Evolutionary conservation across 2,888 invertebrate species (phyloP), one percentile per base, ranked within the genome.

Genomic region (Harpalus rubripes): DNA sequence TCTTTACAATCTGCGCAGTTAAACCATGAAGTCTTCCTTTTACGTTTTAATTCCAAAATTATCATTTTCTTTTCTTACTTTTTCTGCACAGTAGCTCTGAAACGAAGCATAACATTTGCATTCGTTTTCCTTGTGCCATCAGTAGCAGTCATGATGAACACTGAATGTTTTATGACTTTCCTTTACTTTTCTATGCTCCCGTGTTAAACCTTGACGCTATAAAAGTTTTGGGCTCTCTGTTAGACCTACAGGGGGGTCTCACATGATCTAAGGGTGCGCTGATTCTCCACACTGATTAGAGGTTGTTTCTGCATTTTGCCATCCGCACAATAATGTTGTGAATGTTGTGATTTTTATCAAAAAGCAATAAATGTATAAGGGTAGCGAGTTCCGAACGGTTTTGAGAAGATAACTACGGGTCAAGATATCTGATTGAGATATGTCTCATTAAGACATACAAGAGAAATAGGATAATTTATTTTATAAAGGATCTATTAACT

Each of bases 231-330:
- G 10, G 44, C 44, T 52, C 44, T 12, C 44, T 52, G 44, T 12
- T 8, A 8, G 44, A 8, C 63, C 63, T 18, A 22, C 72, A 18
- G 72, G 72, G 72, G 72, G 72, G 72, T 74, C 72, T 41, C 41
- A 74, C 72, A 74, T 74, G 72, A 26, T 32, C 32, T n/a, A 10
- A 39, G 68, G 68, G 39, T 68, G 39, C 39, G 10, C 18, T 44
- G 72, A 74, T 74, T 74, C 41, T 44, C 72, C 72, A 74, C 72
- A 74, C 72, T 41, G 72, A 74, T 74, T 74, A 68, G 39, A 68
- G 15, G n/a, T 74, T 41, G 41, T 74, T 41, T 18, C 72, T 44
- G 41, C 32, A 15, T 68, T 68, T 16, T 44, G 41, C 44, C 41
- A 74, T 41, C 72, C 41, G 16, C 16, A 59, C 32, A 32, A 32